Conservation (phyloP, 2,113 vertebrate genomes). For the Fulica atra region DNA sequence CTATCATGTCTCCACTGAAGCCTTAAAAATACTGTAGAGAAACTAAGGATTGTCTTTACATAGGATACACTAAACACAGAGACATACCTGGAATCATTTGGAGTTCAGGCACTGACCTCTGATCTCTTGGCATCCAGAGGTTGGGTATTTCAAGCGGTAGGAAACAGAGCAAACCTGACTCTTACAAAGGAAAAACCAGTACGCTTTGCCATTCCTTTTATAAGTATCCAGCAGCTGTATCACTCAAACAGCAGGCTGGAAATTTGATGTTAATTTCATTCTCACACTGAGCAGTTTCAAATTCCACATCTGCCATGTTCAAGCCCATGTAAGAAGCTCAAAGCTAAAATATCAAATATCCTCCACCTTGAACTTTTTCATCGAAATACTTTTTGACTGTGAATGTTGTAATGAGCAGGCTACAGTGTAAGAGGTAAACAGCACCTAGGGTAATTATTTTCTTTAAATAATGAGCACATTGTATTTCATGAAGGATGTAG, state of each 20-base stretch:
- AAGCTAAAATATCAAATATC: background rate
- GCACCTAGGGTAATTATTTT: background rate
- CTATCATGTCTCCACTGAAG: background rate
- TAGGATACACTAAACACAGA: background rate
- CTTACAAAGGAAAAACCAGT: background rate
- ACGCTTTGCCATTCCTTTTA: background rate
- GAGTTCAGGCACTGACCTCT: background rate
- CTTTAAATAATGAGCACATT: background rate
- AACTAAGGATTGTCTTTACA: background rate
- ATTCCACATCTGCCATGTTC: background rate
- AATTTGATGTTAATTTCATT: background rate
- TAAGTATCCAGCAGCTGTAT: background rate
- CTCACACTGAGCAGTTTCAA: background rate
- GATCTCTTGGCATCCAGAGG: background rate
- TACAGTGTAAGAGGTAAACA: background rate
- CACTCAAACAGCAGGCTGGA: background rate
- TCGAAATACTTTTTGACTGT: background rate
- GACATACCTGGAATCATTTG: background rate
- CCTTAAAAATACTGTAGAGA: background rate
- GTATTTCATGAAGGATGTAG: background rate
- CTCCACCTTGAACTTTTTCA: background rate
- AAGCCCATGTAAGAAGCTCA: background rate
- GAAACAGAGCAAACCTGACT: background rate
- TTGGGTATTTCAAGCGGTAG: background rate
- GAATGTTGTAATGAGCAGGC: background rate